A percentile compares a stretch with the other conserved stretches of the same genome.
These are phyloP conservation scores for Clarias pachynema DNA, from an alignment of 2,797 vertebrate genomes.

Conservation along the genomic window DNA sequence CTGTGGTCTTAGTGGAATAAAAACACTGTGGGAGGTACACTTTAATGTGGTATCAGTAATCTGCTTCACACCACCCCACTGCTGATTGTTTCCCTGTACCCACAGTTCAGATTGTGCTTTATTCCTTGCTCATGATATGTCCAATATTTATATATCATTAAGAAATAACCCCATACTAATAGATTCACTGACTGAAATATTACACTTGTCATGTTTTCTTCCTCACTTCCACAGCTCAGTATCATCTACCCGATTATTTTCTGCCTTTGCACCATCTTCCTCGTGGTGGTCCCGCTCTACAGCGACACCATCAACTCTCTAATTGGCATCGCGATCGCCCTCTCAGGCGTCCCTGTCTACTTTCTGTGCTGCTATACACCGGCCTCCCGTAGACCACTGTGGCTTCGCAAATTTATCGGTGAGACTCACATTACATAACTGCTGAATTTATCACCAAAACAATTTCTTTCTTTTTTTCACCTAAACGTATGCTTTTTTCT, in stretches of 20 bases:
- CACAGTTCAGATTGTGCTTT: background rate
- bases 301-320: constrained; percentile 88
- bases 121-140: background rate
- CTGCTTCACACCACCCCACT: background rate
- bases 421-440: constrained; percentile 54
- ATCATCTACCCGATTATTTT: constrained; percentile 87
- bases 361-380: constrained; percentile 84
- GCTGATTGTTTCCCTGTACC: background rate
- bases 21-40: background rate
- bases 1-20: background rate
- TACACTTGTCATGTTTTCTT: background rate
- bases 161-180: background rate
- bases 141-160: background rate
- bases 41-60: background rate
- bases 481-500: background rate
- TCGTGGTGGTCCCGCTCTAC: constrained; percentile 90
- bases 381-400: constrained; percentile 75
- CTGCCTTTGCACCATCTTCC: constrained; percentile 88
- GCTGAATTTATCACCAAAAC: background rate
- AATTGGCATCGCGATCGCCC: constrained; percentile 87
- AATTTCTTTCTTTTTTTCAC: background rate
- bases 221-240: constrained; percentile 78
- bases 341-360: constrained; percentile 88
- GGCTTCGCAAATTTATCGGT: constrained; percentile 77
- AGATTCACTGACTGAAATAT: background rate